Evolutionary conservation across 2,888 invertebrate genomes (phyloP), one percentile per base, ranked within the genome.

Genomic region (Dinocampus coccinellae): DNA sequence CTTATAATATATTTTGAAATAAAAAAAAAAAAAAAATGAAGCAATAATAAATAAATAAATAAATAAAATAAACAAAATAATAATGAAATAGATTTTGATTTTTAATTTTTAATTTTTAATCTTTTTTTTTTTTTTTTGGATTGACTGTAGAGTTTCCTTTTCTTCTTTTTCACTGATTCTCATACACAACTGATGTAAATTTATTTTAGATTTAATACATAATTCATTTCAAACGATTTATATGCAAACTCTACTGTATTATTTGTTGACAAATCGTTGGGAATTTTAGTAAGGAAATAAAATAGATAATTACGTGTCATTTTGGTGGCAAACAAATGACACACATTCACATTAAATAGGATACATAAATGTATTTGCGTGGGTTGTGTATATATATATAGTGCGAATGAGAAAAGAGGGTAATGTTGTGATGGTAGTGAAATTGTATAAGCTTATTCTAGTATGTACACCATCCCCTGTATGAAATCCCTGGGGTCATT

Each of bases 401-500:
- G 58, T 13, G 26, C 29, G 16, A 29, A 26, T n/a, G 22, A 13
- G 7, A 11, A 22, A 11, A 11, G 39, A 26, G 47, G n/a, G 29
- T 63, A 24, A 2, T 22, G 63, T 47, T 42, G 47, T 33, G 47
- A n/a, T n/a, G n/a, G n/a, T n/a, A n/a, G n/a, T n/a, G n/a, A n/a
- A n/a, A n/a, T n/a, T n/a, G n/a, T n/a, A n/a, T 39, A 47, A 33
- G 22, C 39, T 61, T 47, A 63, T 63, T 42, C 33, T 24, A 29
- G 13, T 60, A 22, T 26, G 64, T 36, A 26, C 52, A 70, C 33
- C 64, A 47, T 57, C 53, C 36, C 58, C 52, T 57, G 24, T 33
- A 22, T 34, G 26, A 47, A 70, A 55, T 70, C 70, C 65, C 70
- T 52, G 57, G 60, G 70, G 47, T 70, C 64, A 58, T 58, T 58